Evolutionary conservation across 2,797 vertebrate genomes (phyloP).

Genomic region (Poecile montanus): DNA sequence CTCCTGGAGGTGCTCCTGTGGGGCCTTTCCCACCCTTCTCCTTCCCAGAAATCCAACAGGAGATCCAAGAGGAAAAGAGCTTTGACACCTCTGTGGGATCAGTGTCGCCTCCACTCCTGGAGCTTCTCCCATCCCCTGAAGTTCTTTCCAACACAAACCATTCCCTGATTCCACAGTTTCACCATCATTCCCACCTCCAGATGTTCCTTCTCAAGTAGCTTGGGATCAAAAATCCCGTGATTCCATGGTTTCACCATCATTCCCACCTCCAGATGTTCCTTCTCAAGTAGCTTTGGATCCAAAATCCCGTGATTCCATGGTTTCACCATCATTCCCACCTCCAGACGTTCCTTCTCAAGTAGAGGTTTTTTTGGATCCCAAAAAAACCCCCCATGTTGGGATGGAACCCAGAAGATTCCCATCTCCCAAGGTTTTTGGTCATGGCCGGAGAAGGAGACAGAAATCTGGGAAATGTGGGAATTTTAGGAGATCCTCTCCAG

Average conservation of each 20-base stretch:
- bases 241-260: background rate
- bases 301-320: background rate
- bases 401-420: background rate
- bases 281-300: background rate
- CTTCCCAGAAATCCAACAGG: background rate
- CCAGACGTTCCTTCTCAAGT: background rate
- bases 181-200: background rate
- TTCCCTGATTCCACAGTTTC: background rate
- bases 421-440: background rate
- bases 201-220: background rate
- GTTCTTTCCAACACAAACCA: background rate
- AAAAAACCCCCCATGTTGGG: fast-evolving
- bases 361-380: background rate
- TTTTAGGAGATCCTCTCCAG: background rate
- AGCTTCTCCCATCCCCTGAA: background rate
- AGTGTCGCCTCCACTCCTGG: fast-evolving
- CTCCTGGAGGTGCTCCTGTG: fast-evolving
- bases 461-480: background rate
- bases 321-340: background rate
- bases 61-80: background rate
- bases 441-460: no score
- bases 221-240: background rate
- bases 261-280: background rate
- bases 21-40: background rate
- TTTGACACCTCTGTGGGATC: background rate